Percentiles rank a stretch among this genome's conserved stretches.
phyloP scores from a whole-genome alignment of 2,888 invertebrate species.

The Halocaridina rubra region DNA sequence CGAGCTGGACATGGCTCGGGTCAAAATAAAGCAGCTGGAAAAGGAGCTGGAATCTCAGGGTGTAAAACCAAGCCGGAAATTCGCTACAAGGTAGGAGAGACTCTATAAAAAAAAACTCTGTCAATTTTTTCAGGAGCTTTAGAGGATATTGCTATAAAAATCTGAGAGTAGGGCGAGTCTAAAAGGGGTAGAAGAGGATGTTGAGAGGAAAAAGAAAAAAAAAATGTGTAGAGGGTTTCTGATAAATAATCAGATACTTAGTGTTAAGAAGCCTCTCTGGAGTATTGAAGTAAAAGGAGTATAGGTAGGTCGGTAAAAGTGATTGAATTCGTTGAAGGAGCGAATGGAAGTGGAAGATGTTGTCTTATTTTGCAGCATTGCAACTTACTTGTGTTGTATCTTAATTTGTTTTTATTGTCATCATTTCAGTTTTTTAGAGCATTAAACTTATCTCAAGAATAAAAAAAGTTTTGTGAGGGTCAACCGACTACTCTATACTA shows the following conservation, averaged over 20 bases:
- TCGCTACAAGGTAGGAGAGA: constrained; percentile 56
- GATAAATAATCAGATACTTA: background rate
- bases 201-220: background rate
- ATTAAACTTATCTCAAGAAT: too few species aligned
- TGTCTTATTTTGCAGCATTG: background rate
- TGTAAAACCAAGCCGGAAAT: constrained; percentile 81
- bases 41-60: constrained; percentile 87
- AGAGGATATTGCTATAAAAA: too few species aligned
- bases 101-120: too few species aligned
- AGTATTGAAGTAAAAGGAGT: background rate
- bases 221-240: background rate
- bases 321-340: background rate
- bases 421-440: background rate
- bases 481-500: too few species aligned
- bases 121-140: too few species aligned
- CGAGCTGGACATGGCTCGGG: constrained; percentile 87
- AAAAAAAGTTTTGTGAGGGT: too few species aligned
- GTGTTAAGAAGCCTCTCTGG: background rate
- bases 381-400: background rate
- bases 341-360: background rate
- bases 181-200: background rate
- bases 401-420: background rate
- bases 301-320: background rate
- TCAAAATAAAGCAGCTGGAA: constrained; percentile 87
- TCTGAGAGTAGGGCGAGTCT: background rate